Base-by-base conservation (phyloP, 2,888 invertebrate species). In the Drosophila neonasuta region DNA sequence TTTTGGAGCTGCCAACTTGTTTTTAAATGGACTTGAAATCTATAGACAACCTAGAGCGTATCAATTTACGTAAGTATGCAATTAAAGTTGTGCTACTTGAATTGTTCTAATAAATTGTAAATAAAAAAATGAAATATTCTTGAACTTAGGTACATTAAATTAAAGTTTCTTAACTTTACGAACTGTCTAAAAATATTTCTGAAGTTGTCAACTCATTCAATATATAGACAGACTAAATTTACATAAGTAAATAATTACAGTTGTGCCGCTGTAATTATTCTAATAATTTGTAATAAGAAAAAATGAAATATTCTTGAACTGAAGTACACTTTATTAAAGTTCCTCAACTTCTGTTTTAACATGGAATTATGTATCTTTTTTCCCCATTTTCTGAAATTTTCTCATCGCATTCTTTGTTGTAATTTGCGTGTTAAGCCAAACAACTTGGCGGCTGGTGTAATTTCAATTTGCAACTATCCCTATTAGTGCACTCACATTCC, bases 401-500 rank as follows among this genome's bases (percentile, higher is more conserved):
- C 58, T 42, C 58, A 62, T 24, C 29, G 8, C 51, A 72, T 74
- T 71, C 46, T 44, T 39, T 13, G 7, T 11, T 5, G 42, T n/a
- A 65, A 58, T 59, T 73, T 54, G 30, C 20, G 32, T 36, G 71
- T 54, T 75, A 57, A 57, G 10, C 49, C 45, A 34, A 34, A 45
- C 30, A 20, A 52, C 29, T 58, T 55, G 34, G 48, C 39, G 34
- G 48, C 42, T 36, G 54, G 56, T 10, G 17, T 71, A 58, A 62
- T 76, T 67, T 67, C 42, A 73, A 74, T 68, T 73, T 59, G 39
- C 36, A 36, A 36, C 30, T 44, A 55, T 20, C 55, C 51, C 57
- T 71, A 60, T 42, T 10, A 34, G 34, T 11, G 34, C 34, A 4
- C 34, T 34, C 11, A 42, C 67, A 73, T 77, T 61, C 68, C 77